Conservation (phyloP, 1,140 invertebrate genomes). For the Drosophila truncata region DNA sequence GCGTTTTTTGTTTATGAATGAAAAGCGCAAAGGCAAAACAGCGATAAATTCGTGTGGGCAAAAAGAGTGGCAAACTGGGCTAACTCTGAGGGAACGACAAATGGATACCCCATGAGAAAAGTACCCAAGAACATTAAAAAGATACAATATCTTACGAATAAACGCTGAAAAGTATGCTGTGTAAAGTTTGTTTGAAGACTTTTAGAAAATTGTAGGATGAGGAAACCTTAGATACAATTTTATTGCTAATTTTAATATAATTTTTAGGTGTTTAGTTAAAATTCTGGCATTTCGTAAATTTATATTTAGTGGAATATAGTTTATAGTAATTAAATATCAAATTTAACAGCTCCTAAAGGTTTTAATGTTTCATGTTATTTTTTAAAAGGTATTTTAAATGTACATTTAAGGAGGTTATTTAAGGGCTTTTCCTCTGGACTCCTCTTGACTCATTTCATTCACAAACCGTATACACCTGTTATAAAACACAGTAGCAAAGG, state of each 20-base stretch:
- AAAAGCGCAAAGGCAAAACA: slow-evolving; percentile 68
- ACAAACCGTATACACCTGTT: slow-evolving; percentile 5
- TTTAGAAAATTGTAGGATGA: not conserved
- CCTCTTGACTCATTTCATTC: not conserved
- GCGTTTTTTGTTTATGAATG: slow-evolving; percentile 78
- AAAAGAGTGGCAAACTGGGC: slow-evolving; percentile 39
- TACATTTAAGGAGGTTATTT: too few species aligned
- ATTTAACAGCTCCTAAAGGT: not conserved
- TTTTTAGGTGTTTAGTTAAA: not conserved
- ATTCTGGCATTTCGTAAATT: too few species aligned
- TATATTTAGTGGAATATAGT: too few species aligned
- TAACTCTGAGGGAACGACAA: not conserved
- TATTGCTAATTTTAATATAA: not conserved
- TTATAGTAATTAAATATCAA: not conserved
- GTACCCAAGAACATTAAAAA: not conserved
- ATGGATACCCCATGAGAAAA: not conserved
- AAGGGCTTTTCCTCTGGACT: not conserved
- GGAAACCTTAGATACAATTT: not conserved
- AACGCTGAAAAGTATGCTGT: not conserved
- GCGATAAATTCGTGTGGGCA: slow-evolving; percentile 68
- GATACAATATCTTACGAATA: not conserved
- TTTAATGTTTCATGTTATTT: not conserved
- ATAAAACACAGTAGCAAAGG: slow-evolving; percentile 11
- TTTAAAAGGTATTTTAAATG: not conserved
- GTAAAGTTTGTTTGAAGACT: not conserved